Percentiles rank a stretch among this genome's conserved stretches.
Conservation (phyloP, 2,797 vertebrate species). For the Acomys russatus region DNA sequence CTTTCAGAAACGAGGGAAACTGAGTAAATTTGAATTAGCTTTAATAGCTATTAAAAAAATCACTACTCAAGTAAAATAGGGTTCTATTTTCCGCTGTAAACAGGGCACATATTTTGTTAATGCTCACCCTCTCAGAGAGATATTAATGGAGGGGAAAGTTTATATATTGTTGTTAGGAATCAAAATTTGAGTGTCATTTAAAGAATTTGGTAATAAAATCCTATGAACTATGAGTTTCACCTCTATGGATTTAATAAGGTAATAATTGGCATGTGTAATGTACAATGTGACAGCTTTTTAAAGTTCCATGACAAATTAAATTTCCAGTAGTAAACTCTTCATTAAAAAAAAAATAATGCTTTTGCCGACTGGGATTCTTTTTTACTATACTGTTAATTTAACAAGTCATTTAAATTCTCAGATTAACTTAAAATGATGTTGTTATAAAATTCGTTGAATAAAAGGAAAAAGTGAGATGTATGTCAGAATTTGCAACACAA, state of each 20-base stretch:
- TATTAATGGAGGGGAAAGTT: not conserved
- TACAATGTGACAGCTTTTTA: not conserved
- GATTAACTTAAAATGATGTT: conserved; percentile 29
- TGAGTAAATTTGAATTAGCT: not conserved
- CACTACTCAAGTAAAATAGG: not conserved
- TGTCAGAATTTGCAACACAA: not conserved
- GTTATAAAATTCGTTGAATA: not conserved
- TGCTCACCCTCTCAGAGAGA: not conserved
- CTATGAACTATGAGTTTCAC: not conserved
- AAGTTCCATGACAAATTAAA: not conserved
- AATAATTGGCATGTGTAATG: not conserved
- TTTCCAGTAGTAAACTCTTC: not conserved
- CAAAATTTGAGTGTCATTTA: not conserved
- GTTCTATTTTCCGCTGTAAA: not conserved
- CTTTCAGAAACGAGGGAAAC: conserved; percentile 15
- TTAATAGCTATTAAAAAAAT: not conserved
- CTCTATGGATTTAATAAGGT: conserved; percentile 6
- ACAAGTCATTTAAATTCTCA: conserved; percentile 4
- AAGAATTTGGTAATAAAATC: not conserved
- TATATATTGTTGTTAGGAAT: not conserved
- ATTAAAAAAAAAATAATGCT: not conserved
- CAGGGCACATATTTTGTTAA: not conserved
- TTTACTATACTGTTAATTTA: conserved; percentile 13
- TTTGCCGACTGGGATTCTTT: not conserved
- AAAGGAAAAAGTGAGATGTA: not conserved